Evolutionary conservation across 1,140 invertebrate species (phyloP), one percentile per base, ranked within the genome.

Genomic region (Drosophila setifemur): DNA sequence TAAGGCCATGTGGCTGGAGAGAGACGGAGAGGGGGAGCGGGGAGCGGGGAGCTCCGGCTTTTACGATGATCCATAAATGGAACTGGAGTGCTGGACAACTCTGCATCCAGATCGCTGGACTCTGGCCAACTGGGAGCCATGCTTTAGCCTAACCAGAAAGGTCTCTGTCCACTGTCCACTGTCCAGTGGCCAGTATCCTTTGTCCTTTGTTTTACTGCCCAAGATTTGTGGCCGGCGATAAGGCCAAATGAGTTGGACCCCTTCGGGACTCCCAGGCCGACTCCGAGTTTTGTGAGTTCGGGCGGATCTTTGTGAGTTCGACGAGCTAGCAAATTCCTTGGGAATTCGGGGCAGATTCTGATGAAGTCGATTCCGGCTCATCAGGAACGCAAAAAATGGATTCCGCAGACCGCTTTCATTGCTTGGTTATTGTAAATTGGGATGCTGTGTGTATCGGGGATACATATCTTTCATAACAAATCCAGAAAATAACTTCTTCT

Each of bases 21-120:
- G n/a, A n/a, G n/a, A n/a, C n/a, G n/a, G n/a, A n/a, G n/a, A n/a
- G n/a, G n/a, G n/a, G n/a, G n/a, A n/a, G n/a, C n/a, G n/a, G n/a
- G n/a, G n/a, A n/a, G n/a, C n/a, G n/a, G n/a, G n/a, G n/a, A n/a
- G n/a, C n/a, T n/a, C n/a, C n/a, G n/a, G n/a, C n/a, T 75, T 81
- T 81, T 81, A 81, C 52, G 77, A 76, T 75, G 18, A 58, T 52
- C 55, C 63, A 78, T 78, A 57, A 68, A 78, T 44, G 52, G n/a
- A n/a, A n/a, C n/a, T 44, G 33, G 26, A 31, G 39, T 35, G 40
- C 12, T 11, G 23, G 26, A 5, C 33, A 29, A 26, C 16, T 45
- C 28, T 14, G 28, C 43, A 52, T 47, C 49, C 12, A 19, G 12
- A 31, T 54, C 35, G 12, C 12, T 25, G 49, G 57, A 7, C 50